Evolutionary conservation across 1,140 invertebrate genomes (phyloP).

Genomic region (Listronotus oregonensis): DNA sequence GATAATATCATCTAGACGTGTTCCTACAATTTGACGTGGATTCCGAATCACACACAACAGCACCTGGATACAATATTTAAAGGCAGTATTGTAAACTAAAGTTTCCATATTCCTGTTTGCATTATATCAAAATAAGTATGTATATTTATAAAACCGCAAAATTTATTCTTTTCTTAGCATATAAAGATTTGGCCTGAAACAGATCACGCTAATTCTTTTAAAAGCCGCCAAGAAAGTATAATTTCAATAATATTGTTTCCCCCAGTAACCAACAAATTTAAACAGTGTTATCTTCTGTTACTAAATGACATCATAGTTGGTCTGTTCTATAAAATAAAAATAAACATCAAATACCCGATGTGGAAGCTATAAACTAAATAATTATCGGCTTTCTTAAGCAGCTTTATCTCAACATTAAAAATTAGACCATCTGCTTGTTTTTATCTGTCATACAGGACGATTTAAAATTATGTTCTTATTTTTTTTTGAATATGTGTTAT

Average conservation of each 20-base stretch:
- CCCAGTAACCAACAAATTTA: background rate
- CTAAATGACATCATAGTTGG: conserved; percentile 13
- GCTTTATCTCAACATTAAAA: conserved; percentile 1
- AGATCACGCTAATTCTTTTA: background rate
- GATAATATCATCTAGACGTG: no score
- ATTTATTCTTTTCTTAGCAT: background rate
- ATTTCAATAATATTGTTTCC: background rate
- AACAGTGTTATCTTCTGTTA: conserved; percentile 7
- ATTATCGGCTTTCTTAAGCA: conserved; percentile 8
- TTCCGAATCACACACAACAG: no score
- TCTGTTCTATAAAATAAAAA: conserved; percentile 14
- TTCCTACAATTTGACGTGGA: no score
- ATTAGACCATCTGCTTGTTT: conserved; percentile 4
- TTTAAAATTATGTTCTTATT: background rate
- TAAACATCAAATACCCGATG: conserved; percentile 12
- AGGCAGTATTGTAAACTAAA: no score
- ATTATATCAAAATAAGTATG: no score
- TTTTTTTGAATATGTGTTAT: no score
- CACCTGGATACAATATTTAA: no score
- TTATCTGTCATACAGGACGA: background rate
- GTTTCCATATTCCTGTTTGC: no score
- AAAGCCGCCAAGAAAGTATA: background rate
- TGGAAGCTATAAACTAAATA: background rate
- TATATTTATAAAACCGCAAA: no score
- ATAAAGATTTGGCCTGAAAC: background rate